Percentiles rank a stretch among this genome's conserved stretches.
Conservation (phyloP, 1,140 invertebrate species). For the Zaprionus vittiger region DNA sequence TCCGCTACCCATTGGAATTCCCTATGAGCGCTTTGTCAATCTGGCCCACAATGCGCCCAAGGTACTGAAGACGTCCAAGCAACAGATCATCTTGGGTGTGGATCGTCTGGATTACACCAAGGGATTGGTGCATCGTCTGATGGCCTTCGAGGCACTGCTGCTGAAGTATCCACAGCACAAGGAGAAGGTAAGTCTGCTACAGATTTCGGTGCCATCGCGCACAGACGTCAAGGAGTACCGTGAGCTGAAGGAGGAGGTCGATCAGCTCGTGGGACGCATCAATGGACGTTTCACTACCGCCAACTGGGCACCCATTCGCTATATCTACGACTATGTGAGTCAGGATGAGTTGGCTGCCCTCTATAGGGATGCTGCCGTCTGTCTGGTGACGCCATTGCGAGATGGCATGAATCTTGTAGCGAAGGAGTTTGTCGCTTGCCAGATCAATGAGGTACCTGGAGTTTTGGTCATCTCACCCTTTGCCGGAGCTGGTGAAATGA, state of each 20-base stretch:
- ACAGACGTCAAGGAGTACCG: conserved; percentile 96
- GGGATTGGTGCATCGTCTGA: conserved; percentile 93
- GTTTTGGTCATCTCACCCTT: conserved; percentile 96
- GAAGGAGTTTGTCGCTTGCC: conserved; percentile 96
- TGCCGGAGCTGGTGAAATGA: conserved; percentile 95
- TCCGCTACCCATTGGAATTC: conserved; percentile 94
- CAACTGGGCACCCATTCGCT: conserved; percentile 95
- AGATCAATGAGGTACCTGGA: conserved; percentile 93
- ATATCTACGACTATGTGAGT: conserved; percentile 94
- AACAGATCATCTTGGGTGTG: conserved; percentile 92
- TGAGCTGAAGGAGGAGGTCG: conserved; percentile 95
- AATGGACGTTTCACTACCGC: conserved; percentile 94
- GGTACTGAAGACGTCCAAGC: conserved; percentile 87
- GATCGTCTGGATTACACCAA: conserved; percentile 96
- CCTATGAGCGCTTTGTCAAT: conserved; percentile 93
- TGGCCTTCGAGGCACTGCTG: conserved; percentile 93
- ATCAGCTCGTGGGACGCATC: conserved; percentile 94
- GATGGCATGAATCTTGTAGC: conserved; percentile 98
- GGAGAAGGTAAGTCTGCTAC: conserved; percentile 92
- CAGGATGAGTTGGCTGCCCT: conserved; percentile 94
- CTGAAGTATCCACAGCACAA: conserved; percentile 94
- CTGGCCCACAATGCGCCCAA: conserved; percentile 91
- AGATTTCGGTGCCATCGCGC: conserved; percentile 94
- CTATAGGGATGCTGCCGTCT: conserved; percentile 93
- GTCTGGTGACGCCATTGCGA: conserved; percentile 92